Percentiles rank a stretch among this genome's conserved stretches.
Evolutionary conservation across 2,888 invertebrate species (phyloP).

Genomic region (Cenopis cana): DNA sequence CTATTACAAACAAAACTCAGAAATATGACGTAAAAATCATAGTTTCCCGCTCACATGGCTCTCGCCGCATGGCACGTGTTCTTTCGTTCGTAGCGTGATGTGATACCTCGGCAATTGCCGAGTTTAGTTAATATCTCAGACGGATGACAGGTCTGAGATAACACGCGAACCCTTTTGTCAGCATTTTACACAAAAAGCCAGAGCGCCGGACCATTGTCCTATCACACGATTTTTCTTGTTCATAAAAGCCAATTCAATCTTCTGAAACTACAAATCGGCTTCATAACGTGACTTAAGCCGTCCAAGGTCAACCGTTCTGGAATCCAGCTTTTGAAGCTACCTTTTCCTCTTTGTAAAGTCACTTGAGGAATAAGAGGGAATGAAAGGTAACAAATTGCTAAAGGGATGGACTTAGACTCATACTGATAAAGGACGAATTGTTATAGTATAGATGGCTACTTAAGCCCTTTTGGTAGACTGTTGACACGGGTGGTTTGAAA

Average conservation of each 20-base stretch:
- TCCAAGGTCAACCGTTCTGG: conserved; percentile 13
- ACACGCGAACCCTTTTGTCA: no score
- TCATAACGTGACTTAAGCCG: not conserved
- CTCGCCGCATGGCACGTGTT: no score
- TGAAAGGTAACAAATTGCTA: conserved; percentile 26
- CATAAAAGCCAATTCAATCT: not conserved
- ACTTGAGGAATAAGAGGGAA: conserved; percentile 21
- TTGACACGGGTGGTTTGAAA: conserved; percentile 8
- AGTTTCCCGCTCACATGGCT: no score
- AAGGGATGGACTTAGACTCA: conserved; percentile 1
- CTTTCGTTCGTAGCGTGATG: no score
- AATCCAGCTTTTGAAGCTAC: conserved; percentile 17
- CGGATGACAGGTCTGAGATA: no score
- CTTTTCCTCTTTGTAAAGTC: conserved; percentile 15
- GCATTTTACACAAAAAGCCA: no score
- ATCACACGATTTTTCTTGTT: not conserved
- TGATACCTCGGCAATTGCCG: no score
- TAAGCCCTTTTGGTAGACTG: not conserved
- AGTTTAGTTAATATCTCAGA: no score
- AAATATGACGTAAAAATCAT: no score
- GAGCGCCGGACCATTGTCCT: not conserved
- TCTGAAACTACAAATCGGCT: not conserved
- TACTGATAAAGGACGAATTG: conserved; percentile 5
- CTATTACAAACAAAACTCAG: no score
- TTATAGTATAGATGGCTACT: not conserved